Base-by-base conservation (phyloP, 1,140 invertebrate genomes). In the Drosophila yakuba region DNA sequence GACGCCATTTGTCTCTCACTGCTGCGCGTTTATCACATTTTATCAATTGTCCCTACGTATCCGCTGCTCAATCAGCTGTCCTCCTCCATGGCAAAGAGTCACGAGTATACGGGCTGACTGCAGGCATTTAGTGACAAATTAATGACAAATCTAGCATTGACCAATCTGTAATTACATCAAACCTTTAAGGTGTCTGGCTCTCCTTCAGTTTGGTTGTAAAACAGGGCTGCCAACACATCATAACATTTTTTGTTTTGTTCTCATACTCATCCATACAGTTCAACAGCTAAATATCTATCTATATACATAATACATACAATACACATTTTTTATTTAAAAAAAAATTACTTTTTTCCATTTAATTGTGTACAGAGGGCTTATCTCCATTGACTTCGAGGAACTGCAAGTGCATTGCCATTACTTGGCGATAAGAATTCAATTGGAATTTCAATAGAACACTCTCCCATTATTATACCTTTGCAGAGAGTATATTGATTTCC, bases 111-210 rank as follows among this genome's bases (percentile, higher is more conserved):
- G 14, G 44, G 14, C 32, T 41, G 43, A 17, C 50, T n/a, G 7
- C 61, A 25, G 74, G 55, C 68, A 72, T 75, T 86, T 75, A 74
- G 66, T 67, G 59, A 74, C 85, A 73, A 91, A 91, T 91, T 91
- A 91, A 91, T 91, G 90, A 82, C 75, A 90, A 88, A 88, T 90
- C 83, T 83, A 74, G 85, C 91, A 90, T 79, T 86, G 75, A 68
- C 66, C 80, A 91, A 91, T 91, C 89, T 91, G 74, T 91, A 91
- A 91, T 91, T 91, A 91, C 79, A 86, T 81, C 77, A 71, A 56
- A 76, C 43, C 60, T 77, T 74, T 14, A 66, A 58, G 28, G 48
- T 51, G 14, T 17, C 12, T n/a, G 23, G 8, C 50, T 38, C 3
- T 10, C 25, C 11, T 17, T 51, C 15, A 12, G 35, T 56, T 44